A percentile compares a stretch with the other conserved stretches of the same genome.
These are phyloP conservation scores for Nomada flava DNA, from an alignment of 2,888 invertebrate genomes.

Conservation along the genomic window DNA sequence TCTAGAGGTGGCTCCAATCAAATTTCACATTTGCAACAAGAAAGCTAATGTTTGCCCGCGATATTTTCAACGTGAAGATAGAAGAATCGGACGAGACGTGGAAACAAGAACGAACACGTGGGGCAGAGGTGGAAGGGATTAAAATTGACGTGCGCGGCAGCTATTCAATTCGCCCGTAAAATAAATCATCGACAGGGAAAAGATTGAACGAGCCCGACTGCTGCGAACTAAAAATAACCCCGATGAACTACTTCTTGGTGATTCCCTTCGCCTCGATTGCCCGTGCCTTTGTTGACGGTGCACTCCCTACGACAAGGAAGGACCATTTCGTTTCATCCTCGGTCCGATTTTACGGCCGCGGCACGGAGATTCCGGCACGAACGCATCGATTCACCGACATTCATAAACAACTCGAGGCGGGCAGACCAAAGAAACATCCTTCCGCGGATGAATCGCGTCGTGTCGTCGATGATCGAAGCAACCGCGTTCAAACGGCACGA, in stretches of 20 bases:
- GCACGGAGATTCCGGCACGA: slow-evolving; percentile 12
- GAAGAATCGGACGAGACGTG: no score
- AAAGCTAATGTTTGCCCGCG: no score
- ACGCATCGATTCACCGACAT: slow-evolving; percentile 36
- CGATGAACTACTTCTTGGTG: not conserved
- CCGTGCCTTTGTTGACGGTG: not conserved
- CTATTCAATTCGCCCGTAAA: slow-evolving; percentile 38
- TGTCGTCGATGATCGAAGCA: not conserved
- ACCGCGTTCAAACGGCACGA: slow-evolving; percentile 12
- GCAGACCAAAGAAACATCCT: not conserved
- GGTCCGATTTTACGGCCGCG: slow-evolving; percentile 18
- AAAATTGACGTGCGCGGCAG: slow-evolving; percentile 55
- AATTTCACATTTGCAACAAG: no score
- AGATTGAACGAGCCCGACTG: slow-evolving; percentile 1
- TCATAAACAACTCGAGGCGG: slow-evolving; percentile 28
- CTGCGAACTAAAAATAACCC: slow-evolving; percentile 23
- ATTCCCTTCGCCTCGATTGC: not conserved
- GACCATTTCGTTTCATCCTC: not conserved
- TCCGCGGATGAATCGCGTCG: slow-evolving; percentile 27
- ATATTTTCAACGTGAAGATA: no score
- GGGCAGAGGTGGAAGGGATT: slow-evolving; percentile 31
- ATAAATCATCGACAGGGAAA: slow-evolving; percentile 18
- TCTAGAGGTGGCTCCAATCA: no score
- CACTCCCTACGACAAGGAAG: not conserved
- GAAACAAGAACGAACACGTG: not conserved